phyloP scores from a whole-genome alignment of 1,140 invertebrate species.

The Cydia amplana region DNA sequence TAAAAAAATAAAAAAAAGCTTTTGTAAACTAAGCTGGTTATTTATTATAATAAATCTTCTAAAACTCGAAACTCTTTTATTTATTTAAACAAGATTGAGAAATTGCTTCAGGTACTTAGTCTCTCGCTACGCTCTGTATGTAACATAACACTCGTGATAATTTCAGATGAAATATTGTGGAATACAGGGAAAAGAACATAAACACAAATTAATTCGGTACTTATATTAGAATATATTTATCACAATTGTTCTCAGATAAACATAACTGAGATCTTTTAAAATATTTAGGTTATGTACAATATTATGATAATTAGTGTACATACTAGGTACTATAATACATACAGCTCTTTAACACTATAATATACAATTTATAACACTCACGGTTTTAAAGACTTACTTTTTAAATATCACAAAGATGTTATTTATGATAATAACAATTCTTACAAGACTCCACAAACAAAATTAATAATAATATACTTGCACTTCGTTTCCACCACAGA shows the following conservation, averaged over 20 bases:
- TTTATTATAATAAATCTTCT: constrained; percentile 74
- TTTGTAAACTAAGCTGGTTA: constrained; percentile 74
- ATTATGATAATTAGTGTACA: background rate
- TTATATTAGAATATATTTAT: background rate
- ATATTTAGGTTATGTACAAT: constrained; percentile 6
- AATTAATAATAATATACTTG: no score
- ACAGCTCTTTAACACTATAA: background rate
- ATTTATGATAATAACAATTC: no score
- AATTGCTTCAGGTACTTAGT: background rate
- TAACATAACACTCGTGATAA: no score
- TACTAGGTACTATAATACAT: background rate
- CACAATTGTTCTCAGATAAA: background rate
- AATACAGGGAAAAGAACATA: background rate
- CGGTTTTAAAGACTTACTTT: background rate
- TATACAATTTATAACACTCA: no score
- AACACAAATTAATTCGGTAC: background rate
- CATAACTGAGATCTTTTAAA: background rate
- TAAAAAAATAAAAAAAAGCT: constrained; percentile 65
- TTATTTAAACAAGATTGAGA: constrained; percentile 40
- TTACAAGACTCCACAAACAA: no score
- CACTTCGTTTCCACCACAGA: no score
- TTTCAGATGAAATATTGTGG: no score
- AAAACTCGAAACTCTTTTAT: constrained; percentile 55
- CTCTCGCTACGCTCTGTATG: no score
- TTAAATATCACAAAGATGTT: background rate